These are phyloP conservation scores for Eurois occulta DNA, from an alignment of 2,888 invertebrate species.

Conservation along the genomic window DNA sequence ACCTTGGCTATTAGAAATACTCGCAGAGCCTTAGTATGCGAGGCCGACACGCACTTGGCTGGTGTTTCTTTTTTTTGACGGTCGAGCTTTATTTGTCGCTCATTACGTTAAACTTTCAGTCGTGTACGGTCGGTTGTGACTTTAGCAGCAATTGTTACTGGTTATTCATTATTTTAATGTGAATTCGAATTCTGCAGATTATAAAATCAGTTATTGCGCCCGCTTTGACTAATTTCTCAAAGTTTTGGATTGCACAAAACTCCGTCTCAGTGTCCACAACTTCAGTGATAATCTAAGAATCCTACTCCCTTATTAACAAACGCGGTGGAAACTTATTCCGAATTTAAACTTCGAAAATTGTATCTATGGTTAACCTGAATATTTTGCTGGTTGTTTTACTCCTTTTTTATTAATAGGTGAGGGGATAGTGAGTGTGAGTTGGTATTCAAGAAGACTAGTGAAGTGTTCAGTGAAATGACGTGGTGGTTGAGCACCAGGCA, in stretches of 20 bases:
- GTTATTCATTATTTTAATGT: neutral
- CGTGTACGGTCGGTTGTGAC: constrained; percentile 22
- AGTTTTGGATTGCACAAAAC: neutral
- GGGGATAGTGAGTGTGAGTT: neutral
- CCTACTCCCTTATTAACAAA: neutral
- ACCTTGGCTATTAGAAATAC: neutral
- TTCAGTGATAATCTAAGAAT: neutral
- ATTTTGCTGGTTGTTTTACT: neutral
- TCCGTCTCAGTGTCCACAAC: neutral
- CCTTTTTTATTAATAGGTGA: neutral
- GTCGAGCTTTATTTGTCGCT: constrained; percentile 21
- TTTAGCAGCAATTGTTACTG: neutral
- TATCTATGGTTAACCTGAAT: neutral
- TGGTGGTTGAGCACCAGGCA: constrained; percentile 17
- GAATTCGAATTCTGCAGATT: neutral
- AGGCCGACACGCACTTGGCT: constrained; percentile 24
- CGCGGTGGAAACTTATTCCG: neutral
- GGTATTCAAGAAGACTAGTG: neutral
- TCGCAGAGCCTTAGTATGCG: constrained; percentile 10
- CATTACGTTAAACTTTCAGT: constrained; percentile 34
- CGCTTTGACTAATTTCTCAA: neutral
- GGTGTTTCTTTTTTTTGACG: constrained; percentile 20
- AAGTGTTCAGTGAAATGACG: constrained; percentile 29
- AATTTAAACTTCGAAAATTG: neutral
- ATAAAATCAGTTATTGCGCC: constrained; percentile 13